Conservation (phyloP, 2,113 vertebrate species). For the Dolichotis patagonum region DNA sequence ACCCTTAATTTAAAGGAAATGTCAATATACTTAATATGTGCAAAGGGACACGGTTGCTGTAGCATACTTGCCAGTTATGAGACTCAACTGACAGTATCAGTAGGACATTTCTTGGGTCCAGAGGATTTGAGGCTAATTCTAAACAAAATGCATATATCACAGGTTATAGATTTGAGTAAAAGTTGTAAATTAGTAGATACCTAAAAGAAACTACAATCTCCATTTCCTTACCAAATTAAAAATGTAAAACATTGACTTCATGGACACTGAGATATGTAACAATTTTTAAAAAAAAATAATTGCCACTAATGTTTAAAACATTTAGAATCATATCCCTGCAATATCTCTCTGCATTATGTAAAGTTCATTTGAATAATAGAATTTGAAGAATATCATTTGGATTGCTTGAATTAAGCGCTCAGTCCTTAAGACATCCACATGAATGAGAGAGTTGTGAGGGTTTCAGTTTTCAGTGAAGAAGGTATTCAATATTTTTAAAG, state of each 20-base stretch:
- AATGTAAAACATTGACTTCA: background rate
- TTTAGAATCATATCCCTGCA: background rate
- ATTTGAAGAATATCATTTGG: background rate
- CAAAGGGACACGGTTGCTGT: background rate
- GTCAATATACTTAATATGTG: slow-evolving; percentile 3
- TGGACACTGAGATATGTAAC: background rate
- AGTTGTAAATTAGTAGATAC: background rate
- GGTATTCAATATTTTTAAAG: background rate
- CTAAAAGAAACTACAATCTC: background rate
- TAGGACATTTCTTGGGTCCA: background rate
- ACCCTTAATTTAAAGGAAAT: slow-evolving; percentile 8
- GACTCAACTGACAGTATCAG: background rate
- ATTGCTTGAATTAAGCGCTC: background rate
- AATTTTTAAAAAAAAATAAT: slow-evolving; percentile 51
- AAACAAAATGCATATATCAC: background rate
- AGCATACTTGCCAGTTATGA: background rate
- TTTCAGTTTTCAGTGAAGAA: background rate
- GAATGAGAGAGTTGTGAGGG: background rate
- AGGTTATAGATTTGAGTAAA: background rate
- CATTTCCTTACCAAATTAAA: background rate
- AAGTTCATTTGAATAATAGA: background rate
- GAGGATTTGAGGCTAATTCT: background rate
- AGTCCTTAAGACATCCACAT: background rate
- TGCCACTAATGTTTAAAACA: background rate
- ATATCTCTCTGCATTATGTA: background rate